phyloP scores from a whole-genome alignment of 2,888 invertebrate genomes.

The Acronicta alni region DNA sequence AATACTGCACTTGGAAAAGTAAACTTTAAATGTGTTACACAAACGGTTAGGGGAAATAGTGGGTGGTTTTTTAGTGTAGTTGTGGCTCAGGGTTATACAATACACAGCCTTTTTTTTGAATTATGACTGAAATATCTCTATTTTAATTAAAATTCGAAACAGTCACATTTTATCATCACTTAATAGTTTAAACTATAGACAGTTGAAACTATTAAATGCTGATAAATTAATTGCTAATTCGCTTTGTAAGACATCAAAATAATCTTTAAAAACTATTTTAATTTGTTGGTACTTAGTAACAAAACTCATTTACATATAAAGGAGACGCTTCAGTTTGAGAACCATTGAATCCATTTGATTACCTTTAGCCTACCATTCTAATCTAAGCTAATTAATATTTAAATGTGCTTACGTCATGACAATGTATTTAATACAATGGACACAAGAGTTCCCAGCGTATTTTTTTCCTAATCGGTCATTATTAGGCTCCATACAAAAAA shows the following conservation, averaged over 20 bases:
- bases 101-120: neutral
- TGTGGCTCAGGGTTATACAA: neutral
- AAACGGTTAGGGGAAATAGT: slow-evolving; percentile 14
- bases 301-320: slow-evolving; percentile 47
- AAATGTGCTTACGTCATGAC: slow-evolving; percentile 83
- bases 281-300: slow-evolving; percentile 22
- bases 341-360: slow-evolving; percentile 50
- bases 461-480: slow-evolving; percentile 83
- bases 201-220: neutral
- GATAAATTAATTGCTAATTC: neutral
- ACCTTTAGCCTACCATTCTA: slow-evolving; percentile 58
- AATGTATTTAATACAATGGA: slow-evolving; percentile 77
- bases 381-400: slow-evolving; percentile 79
- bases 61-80: slow-evolving; percentile 6
- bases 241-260: slow-evolving; percentile 7
- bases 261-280: slow-evolving; percentile 34
- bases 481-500: slow-evolving; percentile 78
- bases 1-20: slow-evolving; percentile 42
- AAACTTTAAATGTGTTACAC: slow-evolving; percentile 24
- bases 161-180: too few species aligned
- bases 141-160: neutral
- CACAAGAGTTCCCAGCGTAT: slow-evolving; percentile 73
- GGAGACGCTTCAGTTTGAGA: slow-evolving; percentile 42
- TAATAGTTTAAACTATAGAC: too few species aligned
- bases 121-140: neutral